Evolutionary conservation across 2,113 vertebrate genomes (phyloP), one percentile per base, ranked within the genome.

Genomic region (Anoplopoma fimbria): DNA sequence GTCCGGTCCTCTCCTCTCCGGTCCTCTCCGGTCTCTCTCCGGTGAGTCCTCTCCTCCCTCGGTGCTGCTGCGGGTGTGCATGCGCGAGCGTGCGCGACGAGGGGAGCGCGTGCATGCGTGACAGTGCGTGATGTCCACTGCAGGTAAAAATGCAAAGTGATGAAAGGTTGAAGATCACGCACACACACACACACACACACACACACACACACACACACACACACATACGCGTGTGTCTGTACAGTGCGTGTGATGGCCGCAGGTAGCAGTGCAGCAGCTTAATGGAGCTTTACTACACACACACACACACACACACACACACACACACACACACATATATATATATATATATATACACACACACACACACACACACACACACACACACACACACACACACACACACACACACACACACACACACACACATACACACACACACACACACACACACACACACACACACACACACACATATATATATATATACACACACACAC

Each of bases 101-200:
- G 0, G 53, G 7, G 15, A 19, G 70, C 34, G 81, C 23, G 75
- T 40, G 71, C 31, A 23, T 36, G 62, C 10, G n/a, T n/a, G 72
- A 4, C 77, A 29, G 81, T 79, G 86, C 83, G 69, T 67, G 77
- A 78, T 73, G 78, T 72, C 65, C 89, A 90, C 89, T 93, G 92
- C 92, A 93, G 92, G 91, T 92, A 77, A 88, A 75, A 85, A 84
- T 72, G 74, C 69, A 85, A 91, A 91, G 61, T 67, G 25, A 23
- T 69, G 58, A 80, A 49, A 86, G 67, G 69, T 87, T 77, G 67
- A 84, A 60, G 79, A 82, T 75, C 84, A 79, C 69, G 73, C 86
- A 63, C 76, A 57, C 74, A 13, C 45, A 25, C 45, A 21, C n/a
- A 27, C n/a, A 19, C 31, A 23, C 42, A 8, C 38, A 6, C 38